A percentile compares a stretch with the other conserved stretches of the same genome.
Conservation (phyloP, 2,888 invertebrate genomes). For the Andrena marginata region DNA sequence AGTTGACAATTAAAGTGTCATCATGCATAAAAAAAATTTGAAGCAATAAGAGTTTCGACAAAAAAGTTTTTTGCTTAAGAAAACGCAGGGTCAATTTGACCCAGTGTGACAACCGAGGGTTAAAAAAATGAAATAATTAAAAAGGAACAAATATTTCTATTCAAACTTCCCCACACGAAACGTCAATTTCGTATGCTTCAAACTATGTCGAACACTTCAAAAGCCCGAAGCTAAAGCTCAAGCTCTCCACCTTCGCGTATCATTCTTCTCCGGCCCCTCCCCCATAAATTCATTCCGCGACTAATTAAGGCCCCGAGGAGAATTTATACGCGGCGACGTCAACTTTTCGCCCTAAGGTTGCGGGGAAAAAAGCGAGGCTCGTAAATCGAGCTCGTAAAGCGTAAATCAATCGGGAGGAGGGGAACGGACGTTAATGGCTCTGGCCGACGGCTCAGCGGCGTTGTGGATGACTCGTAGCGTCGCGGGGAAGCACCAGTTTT, state of each 20-base stretch:
- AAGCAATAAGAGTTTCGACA: no score
- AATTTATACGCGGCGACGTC: neutral
- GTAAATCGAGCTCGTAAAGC: neutral
- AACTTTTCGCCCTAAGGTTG: neutral
- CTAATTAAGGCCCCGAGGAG: neutral
- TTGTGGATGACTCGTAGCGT: slow-evolving; percentile 50
- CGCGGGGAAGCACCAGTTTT: slow-evolving; percentile 52
- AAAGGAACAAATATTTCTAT: no score
- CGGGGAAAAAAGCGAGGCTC: neutral
- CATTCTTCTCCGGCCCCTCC: neutral
- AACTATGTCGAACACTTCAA: neutral
- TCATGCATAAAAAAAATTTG: no score
- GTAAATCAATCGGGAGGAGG: slow-evolving; percentile 10
- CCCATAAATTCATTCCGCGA: neutral
- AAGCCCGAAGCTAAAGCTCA: neutral
- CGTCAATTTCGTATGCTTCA: no score
- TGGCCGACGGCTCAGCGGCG: slow-evolving; percentile 28
- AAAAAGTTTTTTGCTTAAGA: no score
- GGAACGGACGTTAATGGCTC: neutral
- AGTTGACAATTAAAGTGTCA: no score
- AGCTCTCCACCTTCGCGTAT: neutral
- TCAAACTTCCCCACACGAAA: neutral
- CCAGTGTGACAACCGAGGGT: no score
- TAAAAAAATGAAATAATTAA: no score
- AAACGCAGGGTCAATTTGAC: no score